phyloP scores from a whole-genome alignment of 2,888 invertebrate species.

The Agrotis ipsilon region DNA sequence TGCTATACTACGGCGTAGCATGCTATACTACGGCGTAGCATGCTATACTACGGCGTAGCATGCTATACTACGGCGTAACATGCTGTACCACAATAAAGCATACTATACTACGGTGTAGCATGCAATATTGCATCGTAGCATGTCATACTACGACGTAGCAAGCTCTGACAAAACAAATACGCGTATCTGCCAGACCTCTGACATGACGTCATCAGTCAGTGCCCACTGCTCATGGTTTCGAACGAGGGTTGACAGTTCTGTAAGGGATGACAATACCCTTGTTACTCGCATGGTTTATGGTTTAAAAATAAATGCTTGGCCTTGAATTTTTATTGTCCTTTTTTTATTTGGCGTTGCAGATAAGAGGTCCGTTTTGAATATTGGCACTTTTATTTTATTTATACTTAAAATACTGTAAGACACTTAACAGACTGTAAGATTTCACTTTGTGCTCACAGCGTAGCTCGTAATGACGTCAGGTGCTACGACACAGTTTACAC shows the following conservation, averaged over 20 bases:
- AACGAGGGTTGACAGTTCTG: constrained; percentile 45
- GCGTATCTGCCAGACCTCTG: constrained; percentile 10
- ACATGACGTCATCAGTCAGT: constrained; percentile 32
- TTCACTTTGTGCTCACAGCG: no score
- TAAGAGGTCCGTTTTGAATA: not conserved
- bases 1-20: not conserved
- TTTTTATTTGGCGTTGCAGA: not conserved
- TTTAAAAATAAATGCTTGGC: constrained; percentile 22
- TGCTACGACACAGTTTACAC: no score
- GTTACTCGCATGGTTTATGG: constrained; percentile 25
- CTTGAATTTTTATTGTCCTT: not conserved
- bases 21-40: not conserved
- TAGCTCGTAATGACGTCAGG: no score
- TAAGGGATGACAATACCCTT: constrained; percentile 31
- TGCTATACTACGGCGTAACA: no score
- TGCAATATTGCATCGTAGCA: not conserved
- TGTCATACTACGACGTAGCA: not conserved
- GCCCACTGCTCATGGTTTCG: constrained; percentile 6
- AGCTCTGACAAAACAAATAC: not conserved
- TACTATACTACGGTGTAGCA: not conserved
- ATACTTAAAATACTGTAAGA: no score
- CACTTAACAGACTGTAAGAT: no score
- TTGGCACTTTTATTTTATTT: no score
- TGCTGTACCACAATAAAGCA: no score
- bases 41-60: not conserved